Percentiles rank a stretch among this genome's conserved stretches.
Evolutionary conservation across 2,888 invertebrate species (phyloP).

Genomic region (Margaritifera margaritifera): DNA sequence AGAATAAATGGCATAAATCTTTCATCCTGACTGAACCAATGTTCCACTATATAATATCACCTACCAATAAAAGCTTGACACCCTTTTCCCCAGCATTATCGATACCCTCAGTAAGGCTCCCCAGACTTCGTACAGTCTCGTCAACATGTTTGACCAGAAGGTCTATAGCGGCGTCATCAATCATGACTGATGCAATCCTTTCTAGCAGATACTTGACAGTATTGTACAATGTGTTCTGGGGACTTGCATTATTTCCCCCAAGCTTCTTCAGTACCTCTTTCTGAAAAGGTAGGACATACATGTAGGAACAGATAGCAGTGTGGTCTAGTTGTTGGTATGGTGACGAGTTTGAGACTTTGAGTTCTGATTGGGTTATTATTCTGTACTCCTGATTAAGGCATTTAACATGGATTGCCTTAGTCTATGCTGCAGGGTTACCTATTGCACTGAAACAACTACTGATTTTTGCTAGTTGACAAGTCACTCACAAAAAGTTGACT

Average conservation of each 20-base stretch:
- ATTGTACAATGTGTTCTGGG: slow-evolving; percentile 93
- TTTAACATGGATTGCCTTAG: too few species aligned
- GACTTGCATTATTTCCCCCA: slow-evolving; percentile 78
- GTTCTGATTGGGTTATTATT: too few species aligned
- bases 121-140: slow-evolving; percentile 71
- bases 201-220: slow-evolving; percentile 96
- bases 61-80: slow-evolving; percentile 86
- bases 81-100: slow-evolving; percentile 87
- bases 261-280: slow-evolving; percentile 90
- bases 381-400: too few species aligned
- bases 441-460: too few species aligned
- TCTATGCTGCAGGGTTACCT: too few species aligned
- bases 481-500: too few species aligned
- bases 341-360: too few species aligned
- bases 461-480: too few species aligned
- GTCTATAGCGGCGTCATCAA: slow-evolving; percentile 90
- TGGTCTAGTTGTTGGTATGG: too few species aligned
- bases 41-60: slow-evolving; percentile 38
- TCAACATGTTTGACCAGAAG: slow-evolving; percentile 75
- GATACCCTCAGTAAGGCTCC: slow-evolving; percentile 57
- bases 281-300: slow-evolving; percentile 72
- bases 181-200: slow-evolving; percentile 95
- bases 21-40: background rate
- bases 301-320: background rate
- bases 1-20: too few species aligned